phyloP scores from a whole-genome alignment of 2,888 invertebrate species.

The Arctia plantaginis region DNA sequence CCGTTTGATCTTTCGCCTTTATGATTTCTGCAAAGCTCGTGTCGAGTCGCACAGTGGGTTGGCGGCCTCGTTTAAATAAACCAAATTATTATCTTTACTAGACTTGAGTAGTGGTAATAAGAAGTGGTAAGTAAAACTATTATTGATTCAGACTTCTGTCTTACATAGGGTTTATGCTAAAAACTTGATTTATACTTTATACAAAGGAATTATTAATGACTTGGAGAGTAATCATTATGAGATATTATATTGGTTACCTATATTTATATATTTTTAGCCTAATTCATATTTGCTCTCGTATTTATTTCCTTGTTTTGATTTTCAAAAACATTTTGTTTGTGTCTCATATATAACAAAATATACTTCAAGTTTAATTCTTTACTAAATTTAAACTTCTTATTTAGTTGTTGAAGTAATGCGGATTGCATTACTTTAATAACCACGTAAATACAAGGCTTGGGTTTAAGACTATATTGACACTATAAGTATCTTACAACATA shows the following conservation, averaged over 20 bases:
- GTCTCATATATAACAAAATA: not conserved
- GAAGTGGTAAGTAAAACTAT: not conserved
- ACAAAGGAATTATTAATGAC: not conserved
- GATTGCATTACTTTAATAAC: not conserved
- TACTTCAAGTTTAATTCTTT: not conserved
- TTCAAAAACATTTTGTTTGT: not conserved
- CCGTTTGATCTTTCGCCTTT: constrained; percentile 75
- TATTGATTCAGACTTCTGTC: not conserved
- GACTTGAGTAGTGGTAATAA: not conserved
- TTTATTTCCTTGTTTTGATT: not conserved
- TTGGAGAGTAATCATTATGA: not conserved
- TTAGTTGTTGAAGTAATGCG: not conserved
- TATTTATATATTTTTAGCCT: not conserved
- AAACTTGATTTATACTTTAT: not conserved
- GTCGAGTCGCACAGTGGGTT: constrained; percentile 43
- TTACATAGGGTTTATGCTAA: no score
- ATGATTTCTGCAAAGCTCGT: constrained; percentile 63
- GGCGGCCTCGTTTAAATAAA: constrained; percentile 27
- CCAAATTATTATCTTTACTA: constrained; percentile 19
- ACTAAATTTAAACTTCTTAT: not conserved
- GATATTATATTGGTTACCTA: not conserved
- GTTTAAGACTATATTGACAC: not conserved
- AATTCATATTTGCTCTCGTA: not conserved
- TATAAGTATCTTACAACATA: not conserved
- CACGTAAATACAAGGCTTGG: not conserved